A percentile compares a stretch with the other conserved stretches of the same genome.
These are phyloP conservation scores for Centrocercus urophasianus DNA, from an alignment of 2,113 vertebrate genomes.

Conservation along the genomic window DNA sequence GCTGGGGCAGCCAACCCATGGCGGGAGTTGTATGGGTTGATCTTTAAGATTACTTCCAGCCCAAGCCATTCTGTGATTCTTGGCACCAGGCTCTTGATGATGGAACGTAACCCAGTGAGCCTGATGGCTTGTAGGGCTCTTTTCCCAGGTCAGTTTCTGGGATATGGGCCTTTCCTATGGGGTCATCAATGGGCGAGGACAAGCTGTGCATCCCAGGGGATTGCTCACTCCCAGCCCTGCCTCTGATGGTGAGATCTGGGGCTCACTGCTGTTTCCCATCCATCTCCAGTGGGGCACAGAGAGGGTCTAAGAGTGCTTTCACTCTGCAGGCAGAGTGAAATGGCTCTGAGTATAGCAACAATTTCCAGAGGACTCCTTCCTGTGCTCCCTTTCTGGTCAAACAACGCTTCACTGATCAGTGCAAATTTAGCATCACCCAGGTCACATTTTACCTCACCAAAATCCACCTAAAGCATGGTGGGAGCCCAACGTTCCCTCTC, in stretches of 20 bases:
- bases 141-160: neutral
- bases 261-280: neutral
- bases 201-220: accelerated
- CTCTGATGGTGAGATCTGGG: accelerated
- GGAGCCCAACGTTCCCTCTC: neutral
- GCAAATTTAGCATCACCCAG: neutral
- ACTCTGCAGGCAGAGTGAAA: neutral
- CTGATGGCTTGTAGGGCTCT: neutral
- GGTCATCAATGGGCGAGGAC: accelerated
- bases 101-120: neutral
- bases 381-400: neutral
- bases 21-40: no score
- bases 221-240: neutral
- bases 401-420: accelerated
- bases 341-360: neutral
- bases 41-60: no score
- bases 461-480: accelerated
- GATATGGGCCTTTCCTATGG: neutral
- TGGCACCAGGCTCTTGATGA: neutral
- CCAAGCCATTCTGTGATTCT: neutral
- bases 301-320: neutral
- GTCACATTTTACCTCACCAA: accelerated
- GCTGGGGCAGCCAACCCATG: no score
- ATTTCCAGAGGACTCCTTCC: neutral
- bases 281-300: accelerated